Evolutionary conservation across 2,797 vertebrate genomes (phyloP), one percentile per base, ranked within the genome.

Genomic region (Cossypha niveicapilla): DNA sequence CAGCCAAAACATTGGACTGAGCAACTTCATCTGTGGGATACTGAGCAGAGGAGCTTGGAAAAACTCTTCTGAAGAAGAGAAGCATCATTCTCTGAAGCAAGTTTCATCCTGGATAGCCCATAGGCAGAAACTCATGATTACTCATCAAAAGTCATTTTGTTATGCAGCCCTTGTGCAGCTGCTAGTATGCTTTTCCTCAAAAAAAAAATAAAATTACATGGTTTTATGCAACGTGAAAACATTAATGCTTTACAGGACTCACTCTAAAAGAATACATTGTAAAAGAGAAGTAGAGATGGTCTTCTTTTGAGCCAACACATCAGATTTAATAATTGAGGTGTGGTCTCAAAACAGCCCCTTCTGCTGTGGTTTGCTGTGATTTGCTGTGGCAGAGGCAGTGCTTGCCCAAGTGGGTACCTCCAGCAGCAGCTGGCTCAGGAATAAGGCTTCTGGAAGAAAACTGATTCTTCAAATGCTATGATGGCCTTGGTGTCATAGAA

Each of bases 281-380:
- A 44, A 57, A 18, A 60, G 27, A 76, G 13, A 70, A 45, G 7
- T 23, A 22, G 17, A 1, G 8, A 67, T 62, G 62, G 18, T 25
- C 7, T 1, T 71, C 41, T 56, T 90, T 60, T 50, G 65, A 74
- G 61, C 23, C 48, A 45, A 27, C 0, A 0, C 9, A 12, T 24
- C 1, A 4, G 24, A 32, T 60, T 61, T 61, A 42, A n/a, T 25
- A 70, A 24, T 42, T 79, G 27, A 85, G 25, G 3, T 22, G 18
- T 34, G n/a, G 22, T 42, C 23, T 68, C 50, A 57, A 45, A 84
- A 57, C 9, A 72, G 11, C 21, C 18, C 25, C 17, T 67, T 62
- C 56, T 71, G 76, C 56, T 1, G 0, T 1, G 5, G 6, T 66
- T 76, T 91, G 35, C 54, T 1, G 0, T 1, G 5, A 4, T 66